Percentiles rank a stretch among this genome's conserved stretches.
Conservation (phyloP, 2,888 invertebrate species). For the Cantharis rustica region DNA sequence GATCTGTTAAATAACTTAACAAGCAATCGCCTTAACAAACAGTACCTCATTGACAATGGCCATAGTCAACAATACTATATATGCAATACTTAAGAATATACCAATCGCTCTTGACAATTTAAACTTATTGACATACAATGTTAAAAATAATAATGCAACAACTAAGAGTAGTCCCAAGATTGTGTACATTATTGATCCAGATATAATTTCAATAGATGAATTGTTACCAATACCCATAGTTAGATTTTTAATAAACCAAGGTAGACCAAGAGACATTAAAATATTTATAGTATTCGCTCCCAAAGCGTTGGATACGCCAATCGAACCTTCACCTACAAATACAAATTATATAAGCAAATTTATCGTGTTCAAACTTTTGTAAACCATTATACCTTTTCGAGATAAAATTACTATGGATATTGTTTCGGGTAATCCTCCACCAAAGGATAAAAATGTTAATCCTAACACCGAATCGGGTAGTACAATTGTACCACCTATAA, state of each 20-base stretch:
- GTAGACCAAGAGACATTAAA: conserved; percentile 78
- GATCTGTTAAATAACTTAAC: background rate
- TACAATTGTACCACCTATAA: conserved; percentile 70
- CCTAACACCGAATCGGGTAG: conserved; percentile 92
- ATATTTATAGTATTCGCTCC: conserved; percentile 88
- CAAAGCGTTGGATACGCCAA: conserved; percentile 85
- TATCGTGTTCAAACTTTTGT: background rate
- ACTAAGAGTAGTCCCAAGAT: conserved; percentile 78
- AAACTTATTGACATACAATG: conserved; percentile 72
- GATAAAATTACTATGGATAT: conserved; percentile 85
- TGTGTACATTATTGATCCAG: conserved; percentile 80
- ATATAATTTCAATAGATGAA: conserved; percentile 69
- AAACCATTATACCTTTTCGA: conserved; percentile 70
- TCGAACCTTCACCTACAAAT: conserved; percentile 75
- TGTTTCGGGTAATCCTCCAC: conserved; percentile 85
- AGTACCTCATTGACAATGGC: conserved; percentile 78
- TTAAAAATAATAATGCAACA: conserved; percentile 70
- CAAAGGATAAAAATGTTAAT: conserved; percentile 86
- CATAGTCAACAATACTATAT: conserved; percentile 72
- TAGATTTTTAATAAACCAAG: conserved; percentile 81
- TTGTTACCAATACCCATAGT: conserved; percentile 55
- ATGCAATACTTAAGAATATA: conserved; percentile 66
- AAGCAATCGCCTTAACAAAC: conserved; percentile 36
- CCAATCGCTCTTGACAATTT: conserved; percentile 73
- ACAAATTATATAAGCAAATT: background rate